Percentiles rank a stretch among this genome's conserved stretches.
Evolutionary conservation across 1,140 invertebrate species (phyloP).

Genomic region (Homarus americanus): DNA sequence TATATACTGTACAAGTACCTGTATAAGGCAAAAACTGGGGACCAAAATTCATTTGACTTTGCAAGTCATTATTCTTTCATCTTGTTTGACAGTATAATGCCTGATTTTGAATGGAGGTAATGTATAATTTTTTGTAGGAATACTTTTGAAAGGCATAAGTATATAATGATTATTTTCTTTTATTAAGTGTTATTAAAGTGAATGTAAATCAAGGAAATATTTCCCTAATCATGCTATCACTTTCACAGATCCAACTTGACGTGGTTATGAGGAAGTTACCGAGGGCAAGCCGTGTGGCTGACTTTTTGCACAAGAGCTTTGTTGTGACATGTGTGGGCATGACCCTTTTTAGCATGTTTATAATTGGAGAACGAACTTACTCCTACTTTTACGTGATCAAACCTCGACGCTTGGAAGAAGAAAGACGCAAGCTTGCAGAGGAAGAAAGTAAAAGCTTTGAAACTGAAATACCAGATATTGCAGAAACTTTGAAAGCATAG

Average conservation of each 20-base stretch:
- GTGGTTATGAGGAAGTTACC: slow-evolving; percentile 68
- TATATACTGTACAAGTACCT: no score
- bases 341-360: slow-evolving; percentile 65
- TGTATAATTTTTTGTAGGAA: no score
- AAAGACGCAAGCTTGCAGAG: slow-evolving; percentile 41
- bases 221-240: not conserved
- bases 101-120: no score
- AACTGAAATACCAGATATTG: slow-evolving; percentile 38
- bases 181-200: not conserved
- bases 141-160: no score
- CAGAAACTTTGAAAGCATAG: slow-evolving; percentile 40
- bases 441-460: not conserved
- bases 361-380: slow-evolving; percentile 56
- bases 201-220: not conserved
- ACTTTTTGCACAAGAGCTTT: slow-evolving; percentile 72
- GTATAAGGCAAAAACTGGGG: no score
- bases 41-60: no score
- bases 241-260: not conserved
- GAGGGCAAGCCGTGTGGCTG: slow-evolving; percentile 26
- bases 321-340: slow-evolving; percentile 71
- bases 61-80: no score
- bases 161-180: no score
- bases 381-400: slow-evolving; percentile 60
- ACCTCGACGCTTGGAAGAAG: slow-evolving; percentile 44
- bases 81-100: no score